These are phyloP conservation scores for Abrostola tripartita DNA, from an alignment of 2,888 invertebrate genomes.

Conservation along the genomic window DNA sequence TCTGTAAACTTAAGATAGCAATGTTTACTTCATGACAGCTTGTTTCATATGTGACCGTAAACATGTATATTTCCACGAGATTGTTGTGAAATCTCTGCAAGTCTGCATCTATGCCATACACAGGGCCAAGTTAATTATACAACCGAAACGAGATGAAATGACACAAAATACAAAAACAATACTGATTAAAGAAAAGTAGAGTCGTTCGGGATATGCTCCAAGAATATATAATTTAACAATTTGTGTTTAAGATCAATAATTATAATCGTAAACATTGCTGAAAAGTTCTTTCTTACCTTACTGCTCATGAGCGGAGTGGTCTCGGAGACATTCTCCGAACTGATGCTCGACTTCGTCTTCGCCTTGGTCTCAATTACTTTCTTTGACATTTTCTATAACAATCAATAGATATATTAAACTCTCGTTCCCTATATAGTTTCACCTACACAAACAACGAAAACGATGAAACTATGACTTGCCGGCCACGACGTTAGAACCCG, in stretches of 20 bases:
- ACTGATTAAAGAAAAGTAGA: too few relatives aligned
- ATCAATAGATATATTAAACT: conserved; percentile 14
- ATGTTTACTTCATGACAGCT: conserved; percentile 4
- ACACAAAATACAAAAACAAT: too few relatives aligned
- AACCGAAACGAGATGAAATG: too few relatives aligned
- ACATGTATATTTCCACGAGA: conserved; percentile 9
- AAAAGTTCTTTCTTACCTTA: conserved; percentile 56
- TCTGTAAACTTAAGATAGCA: conserved; percentile 17
- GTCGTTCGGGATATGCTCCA: too few relatives aligned
- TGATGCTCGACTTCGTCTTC: conserved; percentile 38
- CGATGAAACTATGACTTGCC: conserved; percentile 30
- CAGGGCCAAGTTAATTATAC: too few relatives aligned
- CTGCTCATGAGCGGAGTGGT: conserved; percentile 75
- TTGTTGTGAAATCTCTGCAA: too few relatives aligned
- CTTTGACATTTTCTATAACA: conserved; percentile 70
- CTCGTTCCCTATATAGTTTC: conserved; percentile 6
- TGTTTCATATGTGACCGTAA: conserved; percentile 1
- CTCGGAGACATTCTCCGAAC: conserved; percentile 64
- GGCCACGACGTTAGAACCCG: conserved; percentile 32
- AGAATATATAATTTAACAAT: too few relatives aligned
- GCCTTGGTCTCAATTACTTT: conserved; percentile 57
- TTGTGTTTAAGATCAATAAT: too few relatives aligned
- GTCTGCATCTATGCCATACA: neutral
- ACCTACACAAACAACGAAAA: conserved; percentile 25
- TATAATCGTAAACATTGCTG: neutral